Conservation (phyloP, 2,113 vertebrate genomes). For the Tragulus kanchil region DNA sequence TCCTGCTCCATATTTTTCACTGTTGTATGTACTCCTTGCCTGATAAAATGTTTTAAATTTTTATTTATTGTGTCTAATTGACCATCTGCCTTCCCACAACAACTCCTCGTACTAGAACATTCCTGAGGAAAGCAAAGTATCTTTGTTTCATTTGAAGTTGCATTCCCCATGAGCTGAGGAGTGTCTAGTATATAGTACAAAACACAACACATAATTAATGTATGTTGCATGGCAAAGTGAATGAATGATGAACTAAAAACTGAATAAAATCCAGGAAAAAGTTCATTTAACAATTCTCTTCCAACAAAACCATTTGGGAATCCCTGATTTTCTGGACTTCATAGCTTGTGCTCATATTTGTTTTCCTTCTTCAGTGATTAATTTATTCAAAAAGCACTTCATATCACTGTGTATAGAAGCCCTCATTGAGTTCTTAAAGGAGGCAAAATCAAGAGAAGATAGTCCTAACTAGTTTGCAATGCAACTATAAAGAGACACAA, state of each 20-base stretch:
- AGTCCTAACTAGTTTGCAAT: neutral
- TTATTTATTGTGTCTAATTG: slow-evolving; percentile 12
- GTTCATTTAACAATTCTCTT: neutral
- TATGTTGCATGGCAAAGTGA: neutral
- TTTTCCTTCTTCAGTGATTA: slow-evolving; percentile 2
- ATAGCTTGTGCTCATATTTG: neutral
- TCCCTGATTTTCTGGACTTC: neutral
- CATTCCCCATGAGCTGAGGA: neutral
- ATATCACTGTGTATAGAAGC: neutral
- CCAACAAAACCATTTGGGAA: neutral
- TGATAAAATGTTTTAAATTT: neutral
- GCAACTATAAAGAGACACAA: neutral
- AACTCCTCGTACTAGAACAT: neutral
- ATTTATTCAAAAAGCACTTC: neutral
- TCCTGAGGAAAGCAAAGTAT: neutral
- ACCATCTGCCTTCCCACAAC: neutral
- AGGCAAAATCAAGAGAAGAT: neutral
- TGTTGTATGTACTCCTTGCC: neutral
- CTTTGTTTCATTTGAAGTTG: slow-evolving; percentile 9
- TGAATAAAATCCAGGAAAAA: slow-evolving; percentile 12
- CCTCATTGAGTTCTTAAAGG: neutral
- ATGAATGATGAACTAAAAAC: neutral
- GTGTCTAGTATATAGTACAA: neutral
- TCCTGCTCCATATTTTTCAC: neutral
- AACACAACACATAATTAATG: neutral